A percentile compares a stretch with the other conserved stretches of the same genome.
Evolutionary conservation across 1,140 invertebrate species (phyloP).

Genomic region (Eulimnadia texana): DNA sequence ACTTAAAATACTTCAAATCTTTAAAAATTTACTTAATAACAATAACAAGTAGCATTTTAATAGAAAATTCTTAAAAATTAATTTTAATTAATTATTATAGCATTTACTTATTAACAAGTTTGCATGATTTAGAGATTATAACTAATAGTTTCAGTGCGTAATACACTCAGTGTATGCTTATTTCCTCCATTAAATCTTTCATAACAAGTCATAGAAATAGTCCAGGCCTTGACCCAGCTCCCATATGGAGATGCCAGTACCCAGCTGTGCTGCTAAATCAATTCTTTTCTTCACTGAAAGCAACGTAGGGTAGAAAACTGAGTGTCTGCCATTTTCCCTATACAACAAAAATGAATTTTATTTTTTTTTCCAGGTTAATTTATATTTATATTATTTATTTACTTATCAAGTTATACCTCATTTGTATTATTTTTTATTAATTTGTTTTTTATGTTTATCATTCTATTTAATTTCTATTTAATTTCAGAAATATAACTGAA

Average conservation of each 20-base stretch:
- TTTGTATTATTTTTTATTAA: too few relatives aligned
- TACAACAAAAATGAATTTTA: slow-evolving; percentile 33
- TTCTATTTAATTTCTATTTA: too few relatives aligned
- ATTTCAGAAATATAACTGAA: slow-evolving; percentile 4
- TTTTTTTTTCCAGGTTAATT: slow-evolving; percentile 19
- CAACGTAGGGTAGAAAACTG: slow-evolving; percentile 77
- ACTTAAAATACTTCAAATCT: too few relatives aligned
- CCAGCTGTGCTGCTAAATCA: slow-evolving; percentile 58
- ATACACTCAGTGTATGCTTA: background rate
- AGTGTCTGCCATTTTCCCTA: slow-evolving; percentile 40
- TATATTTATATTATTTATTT: background rate
- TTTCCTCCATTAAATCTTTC: slow-evolving; percentile 23
- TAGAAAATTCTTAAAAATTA: too few relatives aligned
- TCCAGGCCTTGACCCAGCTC: slow-evolving; percentile 87
- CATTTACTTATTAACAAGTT: too few relatives aligned
- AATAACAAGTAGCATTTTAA: too few relatives aligned
- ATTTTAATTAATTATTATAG: too few relatives aligned
- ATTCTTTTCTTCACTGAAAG: slow-evolving; percentile 66
- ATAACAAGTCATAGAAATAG: slow-evolving; percentile 89
- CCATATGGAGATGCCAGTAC: slow-evolving; percentile 81
- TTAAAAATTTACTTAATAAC: too few relatives aligned
- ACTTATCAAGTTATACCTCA: too few relatives aligned
- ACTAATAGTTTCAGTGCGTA: too few relatives aligned
- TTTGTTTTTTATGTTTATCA: too few relatives aligned
- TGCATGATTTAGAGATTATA: too few relatives aligned